Percentiles rank a stretch among this genome's conserved stretches.
Conservation (phyloP, 2,797 vertebrate species). For the Malacoctenus gilli region DNA sequence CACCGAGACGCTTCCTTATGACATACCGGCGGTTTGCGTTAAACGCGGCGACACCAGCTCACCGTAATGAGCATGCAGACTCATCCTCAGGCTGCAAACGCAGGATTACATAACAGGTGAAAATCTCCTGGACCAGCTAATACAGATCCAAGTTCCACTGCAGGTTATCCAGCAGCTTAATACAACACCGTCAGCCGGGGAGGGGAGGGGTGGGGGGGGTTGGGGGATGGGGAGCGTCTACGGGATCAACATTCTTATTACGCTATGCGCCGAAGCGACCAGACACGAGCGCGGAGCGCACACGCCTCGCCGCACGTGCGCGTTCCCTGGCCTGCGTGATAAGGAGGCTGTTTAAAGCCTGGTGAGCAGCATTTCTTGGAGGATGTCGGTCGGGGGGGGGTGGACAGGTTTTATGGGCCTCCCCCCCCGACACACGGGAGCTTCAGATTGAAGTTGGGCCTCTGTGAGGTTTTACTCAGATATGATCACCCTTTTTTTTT, state of each 20-base stretch:
- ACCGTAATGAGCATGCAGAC: slow-evolving; percentile 32
- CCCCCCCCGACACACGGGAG: not conserved
- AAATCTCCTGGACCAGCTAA: slow-evolving; percentile 71
- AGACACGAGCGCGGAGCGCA: too few species aligned
- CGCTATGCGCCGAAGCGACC: slow-evolving; percentile 11
- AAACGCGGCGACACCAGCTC: slow-evolving; percentile 28
- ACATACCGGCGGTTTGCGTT: too few species aligned
- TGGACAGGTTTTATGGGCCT: not conserved
- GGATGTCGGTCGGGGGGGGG: too few species aligned
- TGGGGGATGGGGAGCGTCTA: not conserved
- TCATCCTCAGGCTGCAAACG: slow-evolving; percentile 65
- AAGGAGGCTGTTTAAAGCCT: too few species aligned
- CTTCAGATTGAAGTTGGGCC: too few species aligned
- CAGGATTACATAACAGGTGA: slow-evolving; percentile 69
- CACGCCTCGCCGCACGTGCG: too few species aligned
- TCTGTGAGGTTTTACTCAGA: too few species aligned
- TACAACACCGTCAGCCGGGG: slow-evolving; percentile 42
- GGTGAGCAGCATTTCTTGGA: too few species aligned
- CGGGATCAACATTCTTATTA: slow-evolving; percentile 21
- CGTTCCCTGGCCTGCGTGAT: too few species aligned
- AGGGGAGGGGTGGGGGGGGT: slow-evolving; percentile 14
- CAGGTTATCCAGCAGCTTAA: slow-evolving; percentile 69
- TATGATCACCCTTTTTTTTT: not conserved
- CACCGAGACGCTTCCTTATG: too few species aligned
- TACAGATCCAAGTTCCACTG: slow-evolving; percentile 64